Evolutionary conservation across 2,888 invertebrate genomes (phyloP).

Genomic region (Dicyrtoma fusca): DNA sequence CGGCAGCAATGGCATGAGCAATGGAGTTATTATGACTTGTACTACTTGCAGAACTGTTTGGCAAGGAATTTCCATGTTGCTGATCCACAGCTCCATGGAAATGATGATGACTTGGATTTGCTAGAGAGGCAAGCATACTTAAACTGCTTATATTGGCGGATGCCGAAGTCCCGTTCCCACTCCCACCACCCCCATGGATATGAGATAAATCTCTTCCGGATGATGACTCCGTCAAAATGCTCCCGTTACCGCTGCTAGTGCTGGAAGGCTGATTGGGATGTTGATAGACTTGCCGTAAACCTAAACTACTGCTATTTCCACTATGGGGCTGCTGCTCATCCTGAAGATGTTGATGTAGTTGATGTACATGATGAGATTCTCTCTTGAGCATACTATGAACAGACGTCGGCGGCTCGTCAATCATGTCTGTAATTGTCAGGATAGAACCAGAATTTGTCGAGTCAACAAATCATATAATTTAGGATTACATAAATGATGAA

Average conservation of each 20-base stretch:
- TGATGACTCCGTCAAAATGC: neutral
- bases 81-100: conserved; percentile 32
- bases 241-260: neutral
- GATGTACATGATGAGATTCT: conserved; percentile 22
- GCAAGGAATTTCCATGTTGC: conserved; percentile 13
- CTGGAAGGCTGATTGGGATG: neutral
- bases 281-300: conserved; percentile 30
- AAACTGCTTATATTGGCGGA: conserved; percentile 20
- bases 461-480: too few species aligned
- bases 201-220: too few species aligned
- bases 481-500: too few species aligned
- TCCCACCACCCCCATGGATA: neutral
- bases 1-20: conserved; percentile 50
- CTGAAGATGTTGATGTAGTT: conserved; percentile 11
- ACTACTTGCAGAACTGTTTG: neutral
- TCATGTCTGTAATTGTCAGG: conserved; percentile 5
- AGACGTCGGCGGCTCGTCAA: conserved; percentile 6
- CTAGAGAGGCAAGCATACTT: conserved; percentile 32
- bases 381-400: conserved; percentile 18
- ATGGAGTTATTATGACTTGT: conserved; percentile 33
- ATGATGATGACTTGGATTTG: conserved; percentile 42
- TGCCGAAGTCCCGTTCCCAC: neutral
- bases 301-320: neutral
- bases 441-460: too few species aligned
- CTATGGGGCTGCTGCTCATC: conserved; percentile 7